These are phyloP conservation scores for Mantis religiosa DNA, from an alignment of 2,888 invertebrate species.

Conservation along the genomic window DNA sequence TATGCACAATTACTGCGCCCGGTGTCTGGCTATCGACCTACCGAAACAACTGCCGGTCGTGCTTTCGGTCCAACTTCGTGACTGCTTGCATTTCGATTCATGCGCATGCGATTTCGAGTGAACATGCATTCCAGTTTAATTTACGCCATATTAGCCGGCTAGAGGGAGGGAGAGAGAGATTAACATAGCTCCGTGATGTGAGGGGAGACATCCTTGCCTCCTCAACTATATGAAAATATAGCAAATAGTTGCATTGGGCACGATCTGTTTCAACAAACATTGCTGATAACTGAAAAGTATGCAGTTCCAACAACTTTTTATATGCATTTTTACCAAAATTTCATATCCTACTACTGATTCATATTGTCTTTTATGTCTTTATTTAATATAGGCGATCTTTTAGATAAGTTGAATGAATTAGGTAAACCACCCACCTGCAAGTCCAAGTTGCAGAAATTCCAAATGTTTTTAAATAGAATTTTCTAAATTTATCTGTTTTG, in stretches of 20 bases:
- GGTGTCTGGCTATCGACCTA: neutral
- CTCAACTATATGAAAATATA: neutral
- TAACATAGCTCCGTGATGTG: neutral
- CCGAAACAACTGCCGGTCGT: neutral
- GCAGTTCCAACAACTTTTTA: too few species aligned
- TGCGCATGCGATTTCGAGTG: neutral
- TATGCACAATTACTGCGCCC: neutral
- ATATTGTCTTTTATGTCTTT: too few species aligned
- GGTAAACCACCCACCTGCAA: too few species aligned
- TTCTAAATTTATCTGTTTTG: too few species aligned
- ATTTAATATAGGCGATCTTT: too few species aligned
- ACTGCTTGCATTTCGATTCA: neutral
- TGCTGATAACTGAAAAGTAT: too few species aligned
- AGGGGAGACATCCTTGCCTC: neutral
- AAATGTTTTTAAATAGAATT: too few species aligned
- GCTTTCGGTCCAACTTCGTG: neutral
- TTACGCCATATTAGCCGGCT: neutral
- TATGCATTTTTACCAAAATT: too few species aligned
- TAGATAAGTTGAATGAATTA: too few species aligned
- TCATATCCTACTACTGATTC: too few species aligned
- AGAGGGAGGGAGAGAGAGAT: neutral
- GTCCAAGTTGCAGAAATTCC: too few species aligned
- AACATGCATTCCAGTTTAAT: neutral
- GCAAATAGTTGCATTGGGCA: neutral
- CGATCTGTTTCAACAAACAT: too few species aligned